A percentile compares a stretch with the other conserved stretches of the same genome.
phyloP scores from a whole-genome alignment of 2,888 invertebrate genomes.

The Fissipunctia ypsillon region DNA sequence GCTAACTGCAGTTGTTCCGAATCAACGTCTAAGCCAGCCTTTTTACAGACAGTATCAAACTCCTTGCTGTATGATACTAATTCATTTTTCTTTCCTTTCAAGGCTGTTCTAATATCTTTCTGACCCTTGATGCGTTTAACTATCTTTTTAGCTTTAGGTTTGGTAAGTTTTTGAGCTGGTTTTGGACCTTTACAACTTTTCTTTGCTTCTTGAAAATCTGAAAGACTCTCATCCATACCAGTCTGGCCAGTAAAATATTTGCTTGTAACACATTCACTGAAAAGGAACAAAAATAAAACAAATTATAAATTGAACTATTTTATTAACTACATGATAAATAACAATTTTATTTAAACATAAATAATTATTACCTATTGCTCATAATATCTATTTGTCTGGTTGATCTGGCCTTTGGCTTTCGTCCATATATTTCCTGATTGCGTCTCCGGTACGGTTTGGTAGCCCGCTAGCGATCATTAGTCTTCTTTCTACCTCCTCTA shows the following conservation, averaged over 20 bases:
- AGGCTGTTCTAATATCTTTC: slow-evolving; percentile 82
- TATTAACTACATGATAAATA: slow-evolving; percentile 58
- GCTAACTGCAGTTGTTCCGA: slow-evolving; percentile 92
- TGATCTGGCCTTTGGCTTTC: slow-evolving; percentile 76
- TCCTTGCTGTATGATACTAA: slow-evolving; percentile 82
- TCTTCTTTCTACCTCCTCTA: slow-evolving; percentile 84
- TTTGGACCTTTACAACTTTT: slow-evolving; percentile 76
- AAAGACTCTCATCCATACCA: slow-evolving; percentile 86
- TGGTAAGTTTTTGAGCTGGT: slow-evolving; percentile 63
- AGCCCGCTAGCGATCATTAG: slow-evolving; percentile 82
- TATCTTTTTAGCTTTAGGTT: slow-evolving; percentile 70
- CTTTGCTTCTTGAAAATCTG: slow-evolving; percentile 83
- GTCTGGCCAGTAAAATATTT: slow-evolving; percentile 79
- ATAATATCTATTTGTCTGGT: slow-evolving; percentile 79
- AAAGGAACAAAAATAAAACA: slow-evolving; percentile 78
- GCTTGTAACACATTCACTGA: slow-evolving; percentile 75
- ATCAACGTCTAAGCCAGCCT: slow-evolving; percentile 89
- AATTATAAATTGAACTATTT: slow-evolving; percentile 58
- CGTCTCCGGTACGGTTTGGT: slow-evolving; percentile 73
- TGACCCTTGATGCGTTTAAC: slow-evolving; percentile 79
- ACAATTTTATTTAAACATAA: slow-evolving; percentile 37
- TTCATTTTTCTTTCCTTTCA: slow-evolving; percentile 82
- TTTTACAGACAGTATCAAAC: slow-evolving; percentile 84
- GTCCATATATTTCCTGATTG: slow-evolving; percentile 74
- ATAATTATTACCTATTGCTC: slow-evolving; percentile 75